Evolutionary conservation across 2,113 vertebrate genomes (phyloP).

Genomic region (Egretta garzetta): DNA sequence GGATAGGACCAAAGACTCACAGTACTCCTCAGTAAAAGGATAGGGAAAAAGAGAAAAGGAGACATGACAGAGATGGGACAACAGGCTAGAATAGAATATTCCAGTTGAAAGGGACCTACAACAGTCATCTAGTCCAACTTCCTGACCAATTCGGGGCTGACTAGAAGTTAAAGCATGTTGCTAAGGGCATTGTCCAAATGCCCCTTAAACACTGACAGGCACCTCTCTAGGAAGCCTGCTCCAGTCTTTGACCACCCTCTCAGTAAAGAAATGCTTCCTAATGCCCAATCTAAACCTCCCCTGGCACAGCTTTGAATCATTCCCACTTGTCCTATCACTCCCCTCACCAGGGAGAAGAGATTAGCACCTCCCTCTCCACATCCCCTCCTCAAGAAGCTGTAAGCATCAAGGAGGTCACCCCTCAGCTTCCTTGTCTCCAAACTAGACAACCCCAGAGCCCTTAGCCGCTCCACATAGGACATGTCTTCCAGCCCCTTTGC

Average conservation of each 20-base stretch:
- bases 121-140: not conserved
- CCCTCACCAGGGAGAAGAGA: not conserved
- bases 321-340: not conserved
- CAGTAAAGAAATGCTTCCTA: not conserved
- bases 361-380: too few relatives aligned
- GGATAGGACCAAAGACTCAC: not conserved
- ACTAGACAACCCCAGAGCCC: not conserved
- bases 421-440: not conserved
- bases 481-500: not conserved
- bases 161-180: not conserved
- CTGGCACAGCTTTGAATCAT: not conserved
- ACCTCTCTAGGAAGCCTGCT: not conserved
- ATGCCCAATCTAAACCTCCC: too few relatives aligned
- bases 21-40: not conserved
- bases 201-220: not conserved
- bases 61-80: not conserved
- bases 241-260: not conserved
- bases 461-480: not conserved
- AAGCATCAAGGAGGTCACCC: not conserved
- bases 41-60: not conserved
- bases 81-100: not conserved
- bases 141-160: not conserved
- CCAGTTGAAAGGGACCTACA: not conserved
- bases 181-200: not conserved
- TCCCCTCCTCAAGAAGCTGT: not conserved